A percentile compares a stretch with the other conserved stretches of the same genome.
Evolutionary conservation across 2,797 vertebrate genomes (phyloP).

Genomic region (Lophius americanus): DNA sequence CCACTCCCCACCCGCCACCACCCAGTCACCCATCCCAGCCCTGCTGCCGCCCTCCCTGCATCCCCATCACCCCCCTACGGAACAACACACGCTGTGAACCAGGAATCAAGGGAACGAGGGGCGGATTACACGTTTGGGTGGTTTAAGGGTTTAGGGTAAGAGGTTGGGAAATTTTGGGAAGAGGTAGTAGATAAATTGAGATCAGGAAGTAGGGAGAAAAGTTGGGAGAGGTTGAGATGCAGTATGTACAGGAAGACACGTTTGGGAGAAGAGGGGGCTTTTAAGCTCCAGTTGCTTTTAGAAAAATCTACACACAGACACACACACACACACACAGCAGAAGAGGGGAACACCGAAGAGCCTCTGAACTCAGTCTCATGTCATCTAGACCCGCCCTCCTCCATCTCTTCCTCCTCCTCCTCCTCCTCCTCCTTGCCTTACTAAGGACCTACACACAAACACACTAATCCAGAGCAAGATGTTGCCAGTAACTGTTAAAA

Average conservation of each 20-base stretch:
- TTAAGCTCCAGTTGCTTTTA: conserved; percentile 45
- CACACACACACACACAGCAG: conserved; percentile 25
- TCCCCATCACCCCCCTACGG: conserved; percentile 82
- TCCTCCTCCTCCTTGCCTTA: conserved; percentile 56
- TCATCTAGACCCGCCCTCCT: conserved; percentile 45
- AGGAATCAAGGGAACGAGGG: conserved; percentile 61
- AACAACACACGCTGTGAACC: conserved; percentile 91
- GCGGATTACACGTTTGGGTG: too few species aligned
- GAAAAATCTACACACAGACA: conserved; percentile 38
- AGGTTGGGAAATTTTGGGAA: conserved; percentile 47
- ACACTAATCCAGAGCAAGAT: conserved; percentile 44
- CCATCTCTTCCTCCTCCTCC: too few species aligned
- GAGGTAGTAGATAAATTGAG: conserved; percentile 33
- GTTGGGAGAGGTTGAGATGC: conserved; percentile 63
- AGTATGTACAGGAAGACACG: conserved; percentile 74
- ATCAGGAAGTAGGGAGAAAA: conserved; percentile 41
- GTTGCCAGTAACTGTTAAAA: conserved; percentile 56
- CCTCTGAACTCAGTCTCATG: conserved; percentile 57
- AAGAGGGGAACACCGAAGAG: conserved; percentile 48
- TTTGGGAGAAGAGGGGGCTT: conserved; percentile 45
- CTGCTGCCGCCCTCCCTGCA: conserved; percentile 83
- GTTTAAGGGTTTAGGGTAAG: background rate
- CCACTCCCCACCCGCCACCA: conserved; percentile 87
- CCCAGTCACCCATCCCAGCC: conserved; percentile 87
- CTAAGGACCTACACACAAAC: conserved; percentile 49